Evolutionary conservation across 2,888 invertebrate species (phyloP).

Genomic region (Peribatodes rhomboidaria): DNA sequence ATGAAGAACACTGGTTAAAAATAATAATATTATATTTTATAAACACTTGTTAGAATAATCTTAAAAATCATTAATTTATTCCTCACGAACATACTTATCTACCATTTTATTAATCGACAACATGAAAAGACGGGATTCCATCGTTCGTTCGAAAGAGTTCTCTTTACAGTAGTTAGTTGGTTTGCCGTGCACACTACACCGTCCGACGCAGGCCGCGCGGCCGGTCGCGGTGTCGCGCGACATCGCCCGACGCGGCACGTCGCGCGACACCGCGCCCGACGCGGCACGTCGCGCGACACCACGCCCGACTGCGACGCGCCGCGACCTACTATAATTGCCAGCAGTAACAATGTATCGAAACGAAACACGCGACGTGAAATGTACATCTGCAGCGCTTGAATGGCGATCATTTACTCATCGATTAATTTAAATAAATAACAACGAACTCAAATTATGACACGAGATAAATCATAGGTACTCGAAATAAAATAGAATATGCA

Average conservation of each 20-base stretch:
- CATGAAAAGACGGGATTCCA: conserved; percentile 78
- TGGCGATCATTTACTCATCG: conserved; percentile 71
- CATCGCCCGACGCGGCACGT: conserved; percentile 42
- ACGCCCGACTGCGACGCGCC: conserved; percentile 18
- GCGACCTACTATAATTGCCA: conserved; percentile 50
- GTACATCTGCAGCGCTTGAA: conserved; percentile 57
- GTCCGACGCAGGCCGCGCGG: no score
- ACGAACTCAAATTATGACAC: conserved; percentile 83
- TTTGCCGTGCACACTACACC: conserved; percentile 47
- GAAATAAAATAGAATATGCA: conserved; percentile 81
- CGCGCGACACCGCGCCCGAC: conserved; percentile 29
- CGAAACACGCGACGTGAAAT: conserved; percentile 52
- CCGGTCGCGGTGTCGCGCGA: no score
- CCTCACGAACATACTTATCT: conserved; percentile 84
- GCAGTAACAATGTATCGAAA: conserved; percentile 44
- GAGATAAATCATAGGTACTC: conserved; percentile 73
- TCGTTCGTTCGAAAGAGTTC: conserved; percentile 66
- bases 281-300: conserved; percentile 25
- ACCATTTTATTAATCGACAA: conserved; percentile 79
- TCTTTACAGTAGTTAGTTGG: conserved; percentile 53
- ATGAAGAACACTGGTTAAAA: conserved; percentile 82
- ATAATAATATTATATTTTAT: conserved; percentile 87
- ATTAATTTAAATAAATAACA: conserved; percentile 83
- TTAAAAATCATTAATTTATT: conserved; percentile 85
- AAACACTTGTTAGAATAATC: conserved; percentile 87